Evolutionary conservation across 92 coral and sea anemone genomes (phyloP).

Genomic region (Isaurus tuberculatus): DNA sequence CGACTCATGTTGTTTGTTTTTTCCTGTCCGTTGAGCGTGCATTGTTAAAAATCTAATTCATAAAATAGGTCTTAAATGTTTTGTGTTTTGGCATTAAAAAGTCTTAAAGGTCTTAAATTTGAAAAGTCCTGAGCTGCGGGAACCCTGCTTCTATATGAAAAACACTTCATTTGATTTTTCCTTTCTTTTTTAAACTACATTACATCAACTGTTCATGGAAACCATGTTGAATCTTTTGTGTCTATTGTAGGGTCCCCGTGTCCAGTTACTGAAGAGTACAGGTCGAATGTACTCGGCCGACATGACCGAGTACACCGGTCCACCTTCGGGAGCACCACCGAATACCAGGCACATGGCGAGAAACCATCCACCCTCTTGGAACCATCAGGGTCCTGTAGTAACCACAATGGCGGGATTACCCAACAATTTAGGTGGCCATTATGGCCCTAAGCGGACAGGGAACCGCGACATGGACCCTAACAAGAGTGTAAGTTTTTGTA

Average conservation of each 20-base stretch:
- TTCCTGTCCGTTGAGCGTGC: too few species aligned
- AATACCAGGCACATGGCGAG: constrained; percentile 40
- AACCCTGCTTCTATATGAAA: neutral
- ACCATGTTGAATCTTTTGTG: neutral
- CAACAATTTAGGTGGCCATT: constrained; percentile 9
- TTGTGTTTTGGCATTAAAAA: too few species aligned
- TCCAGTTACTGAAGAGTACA: constrained; percentile 41
- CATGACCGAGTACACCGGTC: constrained; percentile 31
- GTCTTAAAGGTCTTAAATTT: too few species aligned
- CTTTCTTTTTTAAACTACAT: neutral
- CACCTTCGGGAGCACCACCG: constrained; percentile 22
- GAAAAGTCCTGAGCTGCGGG: too few species aligned
- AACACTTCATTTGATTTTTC: neutral
- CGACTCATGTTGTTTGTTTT: too few species aligned
- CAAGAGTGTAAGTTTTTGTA: constrained; percentile 38
- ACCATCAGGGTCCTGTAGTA: constrained; percentile 35
- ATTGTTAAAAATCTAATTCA: too few species aligned
- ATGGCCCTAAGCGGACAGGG: constrained; percentile 38
- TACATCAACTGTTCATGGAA: neutral
- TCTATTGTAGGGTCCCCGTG: constrained; percentile 38
- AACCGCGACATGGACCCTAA: constrained; percentile 48
- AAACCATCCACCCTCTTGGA: constrained; percentile 47
- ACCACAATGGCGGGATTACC: constrained; percentile 38
- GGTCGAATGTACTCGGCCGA: constrained; percentile 38
- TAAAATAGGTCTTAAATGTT: too few species aligned